phyloP scores from a whole-genome alignment of 2,797 vertebrate species.

The Anniella stebbinsi region DNA sequence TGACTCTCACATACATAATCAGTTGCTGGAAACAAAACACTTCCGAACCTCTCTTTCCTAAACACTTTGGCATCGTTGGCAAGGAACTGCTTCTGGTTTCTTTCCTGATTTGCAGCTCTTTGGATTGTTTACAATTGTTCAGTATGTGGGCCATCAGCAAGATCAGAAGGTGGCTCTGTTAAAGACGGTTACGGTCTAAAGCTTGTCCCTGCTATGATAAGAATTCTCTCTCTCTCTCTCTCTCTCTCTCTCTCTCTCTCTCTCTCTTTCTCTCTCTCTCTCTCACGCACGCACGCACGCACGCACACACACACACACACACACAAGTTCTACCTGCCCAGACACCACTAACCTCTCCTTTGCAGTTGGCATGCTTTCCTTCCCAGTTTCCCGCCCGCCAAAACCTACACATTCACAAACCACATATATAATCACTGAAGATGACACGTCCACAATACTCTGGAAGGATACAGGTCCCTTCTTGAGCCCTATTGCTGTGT shows the following conservation, averaged over 20 bases:
- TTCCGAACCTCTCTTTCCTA: conserved; percentile 1
- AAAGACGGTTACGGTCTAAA: not conserved
- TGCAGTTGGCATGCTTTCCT: not conserved
- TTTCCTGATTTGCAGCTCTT: rapidly evolving
- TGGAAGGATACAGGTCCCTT: not conserved
- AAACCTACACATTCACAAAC: not conserved
- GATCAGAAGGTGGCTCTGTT: not conserved
- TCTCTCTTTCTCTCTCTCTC: no score
- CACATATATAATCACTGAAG: not conserved
- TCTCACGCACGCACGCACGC: no score
- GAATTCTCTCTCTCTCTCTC: not conserved
- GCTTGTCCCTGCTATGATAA: not conserved
- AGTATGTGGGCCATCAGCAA: not conserved
- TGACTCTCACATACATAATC: not conserved
- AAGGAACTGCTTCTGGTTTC: not conserved
- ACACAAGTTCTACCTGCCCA: no score
- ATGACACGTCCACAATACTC: no score
- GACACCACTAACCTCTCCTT: not conserved
- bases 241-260: no score
- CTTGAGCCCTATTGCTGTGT: not conserved
- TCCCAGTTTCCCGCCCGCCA: not conserved
- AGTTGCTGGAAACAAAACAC: not conserved
- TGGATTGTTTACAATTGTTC: rapidly evolving
- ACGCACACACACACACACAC: no score
- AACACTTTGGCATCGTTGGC: conserved; percentile 57